Conservation (phyloP, 2,888 invertebrate genomes). For the Ochropacha duplaris region DNA sequence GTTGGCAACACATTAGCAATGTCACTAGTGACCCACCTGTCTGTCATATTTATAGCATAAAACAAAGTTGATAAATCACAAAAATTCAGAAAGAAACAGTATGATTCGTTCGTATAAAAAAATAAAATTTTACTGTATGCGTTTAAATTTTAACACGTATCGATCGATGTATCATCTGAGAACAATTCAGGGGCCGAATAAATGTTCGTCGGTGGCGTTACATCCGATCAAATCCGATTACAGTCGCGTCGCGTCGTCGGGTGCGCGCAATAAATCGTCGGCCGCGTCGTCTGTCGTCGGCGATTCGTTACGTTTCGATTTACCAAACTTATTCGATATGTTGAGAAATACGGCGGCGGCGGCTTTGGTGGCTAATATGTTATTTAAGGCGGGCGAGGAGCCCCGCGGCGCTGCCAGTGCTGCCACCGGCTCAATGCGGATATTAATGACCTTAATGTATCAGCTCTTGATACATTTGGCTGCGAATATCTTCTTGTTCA, state of each 20-base stretch:
- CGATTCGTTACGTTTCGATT: conserved; percentile 74
- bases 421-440: conserved; percentile 69
- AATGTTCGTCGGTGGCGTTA: conserved; percentile 26
- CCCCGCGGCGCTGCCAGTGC: conserved; percentile 74
- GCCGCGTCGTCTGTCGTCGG: conserved; percentile 64
- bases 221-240: conserved; percentile 65
- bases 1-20: no score
- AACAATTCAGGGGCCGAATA: not conserved
- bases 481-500: conserved; percentile 62
- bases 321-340: conserved; percentile 60
- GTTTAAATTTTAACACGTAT: not conserved
- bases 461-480: conserved; percentile 39
- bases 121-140: no score
- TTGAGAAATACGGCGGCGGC: conserved; percentile 70
- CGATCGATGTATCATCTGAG: not conserved
- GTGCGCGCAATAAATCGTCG: conserved; percentile 74
- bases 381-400: conserved; percentile 67
- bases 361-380: conserved; percentile 76
- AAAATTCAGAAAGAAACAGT: no score
- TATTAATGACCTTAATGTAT: conserved; percentile 75
- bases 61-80: no score
- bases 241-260: conserved; percentile 50
- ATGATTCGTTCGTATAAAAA: no score
- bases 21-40: no score
- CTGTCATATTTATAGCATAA: no score